phyloP scores from a whole-genome alignment of 2,113 vertebrate genomes.

The Acrocephalus kingi region DNA sequence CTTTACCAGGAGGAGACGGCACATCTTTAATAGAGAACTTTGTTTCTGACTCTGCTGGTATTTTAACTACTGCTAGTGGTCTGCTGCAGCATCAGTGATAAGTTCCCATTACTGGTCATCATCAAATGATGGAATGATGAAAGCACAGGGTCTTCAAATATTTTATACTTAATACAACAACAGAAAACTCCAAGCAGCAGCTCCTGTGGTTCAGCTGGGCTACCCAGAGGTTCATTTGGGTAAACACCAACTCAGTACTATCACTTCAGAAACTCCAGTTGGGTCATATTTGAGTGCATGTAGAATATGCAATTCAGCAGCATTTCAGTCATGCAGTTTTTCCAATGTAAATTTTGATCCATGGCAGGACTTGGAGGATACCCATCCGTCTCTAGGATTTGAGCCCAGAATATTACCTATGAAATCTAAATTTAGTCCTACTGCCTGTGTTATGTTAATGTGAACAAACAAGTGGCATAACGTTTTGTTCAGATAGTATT shows the following conservation, averaged over 20 bases:
- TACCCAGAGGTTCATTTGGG: background rate
- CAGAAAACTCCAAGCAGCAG: background rate
- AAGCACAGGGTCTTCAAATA: background rate
- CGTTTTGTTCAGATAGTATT: background rate
- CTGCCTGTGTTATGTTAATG: background rate
- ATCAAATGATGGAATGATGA: background rate
- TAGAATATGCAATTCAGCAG: background rate
- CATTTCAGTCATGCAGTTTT: background rate
- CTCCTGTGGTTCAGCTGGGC: background rate
- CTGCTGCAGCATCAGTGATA: background rate
- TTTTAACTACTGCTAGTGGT: background rate
- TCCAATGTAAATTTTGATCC: background rate
- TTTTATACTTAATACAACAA: background rate
- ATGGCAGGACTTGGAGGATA: background rate
- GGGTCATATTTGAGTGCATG: background rate
- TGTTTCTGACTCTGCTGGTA: background rate
- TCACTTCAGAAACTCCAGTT: background rate
- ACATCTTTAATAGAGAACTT: background rate
- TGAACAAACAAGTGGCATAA: background rate
- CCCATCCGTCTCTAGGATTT: background rate
- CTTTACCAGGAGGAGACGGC: background rate
- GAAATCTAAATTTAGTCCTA: background rate
- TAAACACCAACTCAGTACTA: background rate
- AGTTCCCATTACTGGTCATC: background rate
- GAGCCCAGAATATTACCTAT: background rate